Evolutionary conservation across 2,888 invertebrate species (phyloP), one percentile per base, ranked within the genome.

Genomic region (Yponomeuta cagnagella): DNA sequence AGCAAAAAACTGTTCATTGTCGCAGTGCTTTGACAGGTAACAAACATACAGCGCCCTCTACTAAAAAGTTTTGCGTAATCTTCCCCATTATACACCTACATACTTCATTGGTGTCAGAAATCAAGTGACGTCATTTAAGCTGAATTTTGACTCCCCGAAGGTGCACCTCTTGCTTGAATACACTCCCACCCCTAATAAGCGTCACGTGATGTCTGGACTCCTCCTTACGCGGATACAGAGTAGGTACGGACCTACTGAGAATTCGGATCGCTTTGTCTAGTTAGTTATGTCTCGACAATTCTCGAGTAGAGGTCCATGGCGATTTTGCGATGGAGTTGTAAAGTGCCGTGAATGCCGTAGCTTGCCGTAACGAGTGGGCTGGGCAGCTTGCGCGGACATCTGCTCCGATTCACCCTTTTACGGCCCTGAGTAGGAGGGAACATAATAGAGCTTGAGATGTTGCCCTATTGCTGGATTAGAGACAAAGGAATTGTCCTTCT

Each of bases 361-460:
- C 52, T 58, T 58, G 52, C 15, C 52, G 65, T 65, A 65, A 65
- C 65, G 65, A 65, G 65, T 65, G 65, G 65, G 65, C 31, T 31
- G 65, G 65, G 33, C 65, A 65, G 33, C 65, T 31, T 65, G 65
- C 33, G 31, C 10, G 65, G 33, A 65, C 65, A 33, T 65, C 65
- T 65, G 31, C 64, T 23, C n/a, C 31, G 64, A 64, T 64, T 64
- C 64, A 64, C 65, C 65, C 65, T 65, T 65, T 65, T 65, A 30
- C 12, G 31, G 65, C 12, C 65, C 3, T 65, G 52, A 58, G 52
- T 58, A 58, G 52, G 52, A 58, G 52, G 15, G 52, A 8, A 15
- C 52, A 58, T 58, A 58, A 58, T 58, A 58, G 52, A 58, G 52
- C 52, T 15, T 58, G 52, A 58, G 15, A 0, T 58, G 52, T 58